phyloP scores from a whole-genome alignment of 2,113 vertebrate genomes.

The Megaceryle maxima region DNA sequence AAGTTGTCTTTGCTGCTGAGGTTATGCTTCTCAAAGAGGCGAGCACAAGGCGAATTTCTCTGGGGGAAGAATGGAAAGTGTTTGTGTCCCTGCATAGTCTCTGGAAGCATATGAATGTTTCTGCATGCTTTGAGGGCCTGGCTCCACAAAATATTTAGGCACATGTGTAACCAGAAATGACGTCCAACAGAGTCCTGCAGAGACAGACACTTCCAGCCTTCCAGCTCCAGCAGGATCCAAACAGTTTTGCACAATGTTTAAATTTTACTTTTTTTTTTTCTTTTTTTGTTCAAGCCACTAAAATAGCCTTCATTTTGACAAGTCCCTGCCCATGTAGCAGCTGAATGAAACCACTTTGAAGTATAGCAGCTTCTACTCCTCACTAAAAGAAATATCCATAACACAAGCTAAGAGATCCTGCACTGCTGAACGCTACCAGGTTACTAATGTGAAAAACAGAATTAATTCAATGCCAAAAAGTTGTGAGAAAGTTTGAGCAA shows the following conservation, averaged over 20 bases:
- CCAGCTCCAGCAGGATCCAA: conserved; percentile 4
- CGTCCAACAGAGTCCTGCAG: neutral
- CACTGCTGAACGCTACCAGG: neutral
- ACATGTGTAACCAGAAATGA: conserved; percentile 28
- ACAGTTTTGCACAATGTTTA: neutral
- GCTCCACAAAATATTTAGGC: conserved; percentile 17
- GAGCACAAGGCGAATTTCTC: neutral
- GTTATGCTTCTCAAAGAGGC: neutral
- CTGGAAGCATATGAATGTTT: neutral
- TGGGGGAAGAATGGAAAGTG: neutral
- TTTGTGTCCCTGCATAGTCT: conserved; percentile 20
- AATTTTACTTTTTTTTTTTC: neutral
- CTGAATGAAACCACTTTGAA: neutral
- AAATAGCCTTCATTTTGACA: neutral
- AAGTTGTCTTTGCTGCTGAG: neutral
- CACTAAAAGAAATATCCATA: neutral
- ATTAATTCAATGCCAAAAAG: neutral
- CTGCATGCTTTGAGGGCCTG: neutral
- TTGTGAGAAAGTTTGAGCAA: neutral
- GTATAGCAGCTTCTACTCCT: neutral
- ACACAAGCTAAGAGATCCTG: neutral
- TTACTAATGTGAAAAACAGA: neutral
- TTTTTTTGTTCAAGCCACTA: neutral
- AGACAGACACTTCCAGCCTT: conserved; percentile 8
- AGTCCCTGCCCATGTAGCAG: neutral